These are phyloP conservation scores for Pollachius pollachius DNA, from an alignment of 2,113 vertebrate species.

Conservation along the genomic window DNA sequence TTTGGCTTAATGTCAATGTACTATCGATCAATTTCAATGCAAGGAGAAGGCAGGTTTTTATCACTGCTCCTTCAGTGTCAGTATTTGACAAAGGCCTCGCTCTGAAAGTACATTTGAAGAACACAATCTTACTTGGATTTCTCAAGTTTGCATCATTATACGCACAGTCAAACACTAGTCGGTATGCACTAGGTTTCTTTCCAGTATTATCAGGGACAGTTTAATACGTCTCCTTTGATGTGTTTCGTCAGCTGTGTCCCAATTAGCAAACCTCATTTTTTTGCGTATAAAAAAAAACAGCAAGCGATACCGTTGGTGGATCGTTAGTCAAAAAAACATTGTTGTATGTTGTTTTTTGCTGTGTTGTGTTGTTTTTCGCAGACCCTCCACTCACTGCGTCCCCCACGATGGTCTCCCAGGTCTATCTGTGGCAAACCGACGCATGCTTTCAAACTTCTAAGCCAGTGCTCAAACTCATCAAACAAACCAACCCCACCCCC, in stretches of 20 bases:
- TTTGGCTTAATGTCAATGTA: no score
- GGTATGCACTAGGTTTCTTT: no score
- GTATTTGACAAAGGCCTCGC: no score
- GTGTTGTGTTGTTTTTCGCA: constrained; percentile 26
- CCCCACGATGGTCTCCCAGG: constrained; percentile 24
- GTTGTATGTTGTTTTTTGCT: constrained; percentile 66
- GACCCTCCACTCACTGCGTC: constrained; percentile 2
- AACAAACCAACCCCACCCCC: neutral
- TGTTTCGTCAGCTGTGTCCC: constrained; percentile 44
- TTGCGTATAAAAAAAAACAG: neutral
- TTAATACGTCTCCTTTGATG: no score
- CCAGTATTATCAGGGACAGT: no score
- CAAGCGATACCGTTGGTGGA: constrained; percentile 29
- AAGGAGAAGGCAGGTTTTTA: no score
- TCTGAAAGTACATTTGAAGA: no score
- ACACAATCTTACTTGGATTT: no score
- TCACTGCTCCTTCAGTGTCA: no score
- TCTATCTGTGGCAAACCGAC: constrained; percentile 14
- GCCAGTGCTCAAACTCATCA: constrained; percentile 25
- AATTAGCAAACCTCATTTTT: constrained; percentile 53
- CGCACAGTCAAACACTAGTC: no score
- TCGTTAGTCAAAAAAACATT: constrained; percentile 45
- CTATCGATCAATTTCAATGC: no score
- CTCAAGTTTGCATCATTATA: no score
- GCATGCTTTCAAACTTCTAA: constrained; percentile 40